Evolutionary conservation across 2,888 invertebrate genomes (phyloP).

Genomic region (Drosophila rubida): DNA sequence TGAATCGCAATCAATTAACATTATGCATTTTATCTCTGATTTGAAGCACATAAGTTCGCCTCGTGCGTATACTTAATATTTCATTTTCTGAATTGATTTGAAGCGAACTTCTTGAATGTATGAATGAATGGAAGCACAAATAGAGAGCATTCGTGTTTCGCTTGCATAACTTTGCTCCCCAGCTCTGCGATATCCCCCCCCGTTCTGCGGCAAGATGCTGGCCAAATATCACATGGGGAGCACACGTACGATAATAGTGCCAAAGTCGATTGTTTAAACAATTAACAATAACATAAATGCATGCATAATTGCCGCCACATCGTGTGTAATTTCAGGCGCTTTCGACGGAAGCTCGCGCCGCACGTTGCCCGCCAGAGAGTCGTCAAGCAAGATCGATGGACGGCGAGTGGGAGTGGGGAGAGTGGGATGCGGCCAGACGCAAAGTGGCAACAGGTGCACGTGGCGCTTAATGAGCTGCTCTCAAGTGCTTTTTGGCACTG

Average conservation of each 20-base stretch:
- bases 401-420: neutral
- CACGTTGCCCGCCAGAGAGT: conserved; percentile 69
- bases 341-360: conserved; percentile 65
- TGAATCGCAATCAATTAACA: no score
- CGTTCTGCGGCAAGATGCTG: neutral
- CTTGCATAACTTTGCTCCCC: conserved; percentile 51
- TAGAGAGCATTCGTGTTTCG: conserved; percentile 23
- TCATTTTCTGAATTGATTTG: conserved; percentile 48
- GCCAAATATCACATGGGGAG: conserved; percentile 49
- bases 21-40: neutral
- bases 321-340: conserved; percentile 72
- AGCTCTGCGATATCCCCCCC: neutral
- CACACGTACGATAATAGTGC: conserved; percentile 42
- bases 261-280: conserved; percentile 69
- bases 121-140: conserved; percentile 60
- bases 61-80: conserved; percentile 32
- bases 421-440: no score
- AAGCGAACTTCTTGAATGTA: conserved; percentile 4
- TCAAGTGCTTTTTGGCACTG: conserved; percentile 49
- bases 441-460: conserved; percentile 45
- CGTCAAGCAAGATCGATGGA: conserved; percentile 42
- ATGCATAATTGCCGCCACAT: conserved; percentile 57
- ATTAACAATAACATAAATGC: conserved; percentile 77
- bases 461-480: conserved; percentile 20
- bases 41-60: neutral